These are phyloP conservation scores for Hippocampus barbouri DNA, from an alignment of 2,113 vertebrate genomes.

Conservation along the genomic window DNA sequence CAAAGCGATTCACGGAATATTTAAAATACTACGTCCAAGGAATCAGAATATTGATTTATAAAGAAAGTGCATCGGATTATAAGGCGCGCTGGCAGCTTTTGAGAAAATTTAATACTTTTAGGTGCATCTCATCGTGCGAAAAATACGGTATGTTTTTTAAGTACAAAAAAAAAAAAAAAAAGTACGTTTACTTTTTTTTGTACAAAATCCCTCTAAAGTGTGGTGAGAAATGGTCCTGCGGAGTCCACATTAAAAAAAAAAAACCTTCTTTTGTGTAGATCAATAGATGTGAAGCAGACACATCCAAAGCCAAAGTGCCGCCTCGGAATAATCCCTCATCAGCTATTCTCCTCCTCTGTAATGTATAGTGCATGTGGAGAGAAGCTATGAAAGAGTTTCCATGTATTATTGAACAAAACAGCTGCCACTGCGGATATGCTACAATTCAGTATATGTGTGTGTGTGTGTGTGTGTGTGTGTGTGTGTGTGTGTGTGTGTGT, in stretches of 20 bases:
- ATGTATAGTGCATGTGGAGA: slow-evolving; percentile 47
- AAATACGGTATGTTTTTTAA: neutral
- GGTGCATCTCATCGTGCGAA: no score
- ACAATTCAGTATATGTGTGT: slow-evolving; percentile 1
- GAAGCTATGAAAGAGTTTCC: slow-evolving; percentile 27
- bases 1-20: no score
- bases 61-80: no score
- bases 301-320: slow-evolving; percentile 29
- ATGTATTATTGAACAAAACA: slow-evolving; percentile 59
- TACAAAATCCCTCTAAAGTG: neutral
- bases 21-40: no score
- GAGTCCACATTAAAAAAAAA: slow-evolving; percentile 4
- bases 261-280: slow-evolving; percentile 10
- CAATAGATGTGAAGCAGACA: slow-evolving; percentile 19
- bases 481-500: slow-evolving; percentile 4
- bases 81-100: no score
- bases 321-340: slow-evolving; percentile 49
- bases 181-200: neutral
- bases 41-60: no score
- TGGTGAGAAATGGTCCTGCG: neutral
- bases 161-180: no score
- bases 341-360: slow-evolving; percentile 35
- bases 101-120: no score
- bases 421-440: slow-evolving; percentile 31
- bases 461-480: slow-evolving; percentile 2